phyloP scores from a whole-genome alignment of 2,113 vertebrate genomes.

The Ameiurus melas region DNA sequence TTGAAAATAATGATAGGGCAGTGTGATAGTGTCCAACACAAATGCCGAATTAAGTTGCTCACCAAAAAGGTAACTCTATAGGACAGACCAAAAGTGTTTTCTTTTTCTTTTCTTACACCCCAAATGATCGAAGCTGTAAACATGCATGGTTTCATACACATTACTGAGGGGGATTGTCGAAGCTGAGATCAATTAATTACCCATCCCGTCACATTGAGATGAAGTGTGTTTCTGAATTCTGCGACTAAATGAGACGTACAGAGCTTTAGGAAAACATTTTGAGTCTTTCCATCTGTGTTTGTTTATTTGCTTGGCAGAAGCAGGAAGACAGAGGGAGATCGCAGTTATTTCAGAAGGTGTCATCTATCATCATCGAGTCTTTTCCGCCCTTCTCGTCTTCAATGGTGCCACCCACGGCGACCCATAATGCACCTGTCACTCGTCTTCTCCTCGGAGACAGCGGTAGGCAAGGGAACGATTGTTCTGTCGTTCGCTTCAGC shows the following conservation, averaged over 20 bases:
- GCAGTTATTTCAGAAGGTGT: background rate
- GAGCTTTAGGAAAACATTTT: constrained; percentile 5
- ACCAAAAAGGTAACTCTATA: no score
- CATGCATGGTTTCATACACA: no score
- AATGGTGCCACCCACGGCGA: background rate
- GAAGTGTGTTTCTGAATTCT: background rate
- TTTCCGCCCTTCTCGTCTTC: background rate
- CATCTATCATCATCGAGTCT: constrained; percentile 12
- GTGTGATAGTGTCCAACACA: no score
- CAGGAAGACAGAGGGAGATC: background rate
- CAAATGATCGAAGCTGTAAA: no score
- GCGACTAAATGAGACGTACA: background rate
- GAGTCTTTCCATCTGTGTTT: constrained; percentile 13
- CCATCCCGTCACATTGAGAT: background rate
- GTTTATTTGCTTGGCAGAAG: background rate
- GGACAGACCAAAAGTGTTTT: no score
- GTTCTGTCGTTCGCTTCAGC: background rate
- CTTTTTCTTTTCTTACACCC: no score
- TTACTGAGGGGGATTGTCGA: background rate
- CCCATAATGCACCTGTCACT: constrained; percentile 31
- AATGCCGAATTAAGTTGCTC: no score
- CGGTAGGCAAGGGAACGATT: background rate
- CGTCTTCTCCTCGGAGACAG: background rate
- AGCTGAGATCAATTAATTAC: background rate
- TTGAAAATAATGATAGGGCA: background rate